Base-by-base conservation (phyloP, 2,797 vertebrate species). In the Pangasius krempfi region DNA sequence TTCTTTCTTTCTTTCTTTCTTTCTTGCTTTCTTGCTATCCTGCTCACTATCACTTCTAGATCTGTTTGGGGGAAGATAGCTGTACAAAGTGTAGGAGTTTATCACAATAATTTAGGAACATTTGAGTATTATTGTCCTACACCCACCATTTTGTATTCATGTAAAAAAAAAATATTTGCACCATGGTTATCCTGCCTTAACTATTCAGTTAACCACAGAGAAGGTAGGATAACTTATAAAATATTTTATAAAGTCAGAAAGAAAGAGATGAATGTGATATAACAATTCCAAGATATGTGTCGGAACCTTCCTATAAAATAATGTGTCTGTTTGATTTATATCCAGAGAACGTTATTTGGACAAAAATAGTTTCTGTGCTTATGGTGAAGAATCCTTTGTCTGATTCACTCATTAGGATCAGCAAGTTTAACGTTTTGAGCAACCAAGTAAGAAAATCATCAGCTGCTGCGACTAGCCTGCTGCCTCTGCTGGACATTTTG, bases 401-500 rank as follows among this genome's bases (percentile, higher is more conserved):
- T 60, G 44, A 50, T 66, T 86, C 13, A 47, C 30, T 64, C 33
- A 33, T 37, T 66, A 66, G 13, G 12, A 52, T 85, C 30, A 85
- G 30, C 30, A 85, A 54, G 30, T 85, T 68, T n/a, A 62, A 37
- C 13, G 7, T 82, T 83, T 44, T 70, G 2, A 54, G n/a, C 47
- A 56, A 72, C 30, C 47, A 72, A 33, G 30, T 70, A 50, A 85
- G 60, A 54, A 85, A 70, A 54, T 50, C 12, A 20, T 84, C 27
- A 52, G 44, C 16, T 79, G n/a, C 47, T 79, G n/a, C 2, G 50
- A 16, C 33, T 62, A 66, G 72, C 58, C 30, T 84, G 47, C 84
- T 86, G 54, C 85, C 40, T 75, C 85, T 75, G 54, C 25, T 44
- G 62, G 75, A 81, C 76, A n/a, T 87, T 80, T 70, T 80, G 13